These are phyloP conservation scores for Oncorhynchus clarkii DNA, from an alignment of 2,113 vertebrate species.

Conservation along the genomic window DNA sequence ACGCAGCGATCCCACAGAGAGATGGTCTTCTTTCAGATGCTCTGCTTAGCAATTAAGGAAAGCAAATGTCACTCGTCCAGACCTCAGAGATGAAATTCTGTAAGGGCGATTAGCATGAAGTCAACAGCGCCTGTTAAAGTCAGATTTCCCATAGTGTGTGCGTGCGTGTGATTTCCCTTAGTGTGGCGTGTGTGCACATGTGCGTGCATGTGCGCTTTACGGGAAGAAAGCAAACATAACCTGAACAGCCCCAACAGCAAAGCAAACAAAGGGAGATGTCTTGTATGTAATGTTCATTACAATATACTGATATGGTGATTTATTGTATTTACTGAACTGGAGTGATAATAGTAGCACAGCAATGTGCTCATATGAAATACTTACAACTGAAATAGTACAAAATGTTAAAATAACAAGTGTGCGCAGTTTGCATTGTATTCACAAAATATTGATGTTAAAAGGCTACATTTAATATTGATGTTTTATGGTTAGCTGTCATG, in stretches of 20 bases:
- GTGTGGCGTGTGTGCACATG: constrained; percentile 80
- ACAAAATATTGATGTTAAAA: constrained; percentile 74
- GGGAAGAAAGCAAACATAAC: constrained; percentile 98
- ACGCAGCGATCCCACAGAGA: constrained; percentile 97
- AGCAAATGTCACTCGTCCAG: constrained; percentile 99
- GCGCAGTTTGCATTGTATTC: constrained; percentile 57
- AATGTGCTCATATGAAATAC: constrained; percentile 68
- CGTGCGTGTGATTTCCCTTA: constrained; percentile 76
- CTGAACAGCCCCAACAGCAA: constrained; percentile 97
- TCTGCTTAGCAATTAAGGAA: constrained; percentile 99
- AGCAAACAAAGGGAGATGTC: constrained; percentile 99
- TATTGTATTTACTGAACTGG: constrained; percentile 60
- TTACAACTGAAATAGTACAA: constrained; percentile 2
- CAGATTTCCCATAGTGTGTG: constrained; percentile 88
- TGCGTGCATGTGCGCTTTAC: too few species aligned
- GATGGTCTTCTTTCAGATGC: constrained; percentile 99
- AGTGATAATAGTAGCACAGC: constrained; percentile 60
- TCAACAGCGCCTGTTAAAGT: constrained; percentile 99
- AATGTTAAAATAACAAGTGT: constrained; percentile 30
- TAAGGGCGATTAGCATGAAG: constrained; percentile 99
- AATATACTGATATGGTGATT: constrained; percentile 96
- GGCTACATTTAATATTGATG: constrained; percentile 72
- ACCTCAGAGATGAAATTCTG: constrained; percentile 99
- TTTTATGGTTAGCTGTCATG: constrained; percentile 70
- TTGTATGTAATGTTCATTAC: constrained; percentile 92